Conservation (phyloP, 2,888 invertebrate genomes). For the Heterodera filipjevi region DNA sequence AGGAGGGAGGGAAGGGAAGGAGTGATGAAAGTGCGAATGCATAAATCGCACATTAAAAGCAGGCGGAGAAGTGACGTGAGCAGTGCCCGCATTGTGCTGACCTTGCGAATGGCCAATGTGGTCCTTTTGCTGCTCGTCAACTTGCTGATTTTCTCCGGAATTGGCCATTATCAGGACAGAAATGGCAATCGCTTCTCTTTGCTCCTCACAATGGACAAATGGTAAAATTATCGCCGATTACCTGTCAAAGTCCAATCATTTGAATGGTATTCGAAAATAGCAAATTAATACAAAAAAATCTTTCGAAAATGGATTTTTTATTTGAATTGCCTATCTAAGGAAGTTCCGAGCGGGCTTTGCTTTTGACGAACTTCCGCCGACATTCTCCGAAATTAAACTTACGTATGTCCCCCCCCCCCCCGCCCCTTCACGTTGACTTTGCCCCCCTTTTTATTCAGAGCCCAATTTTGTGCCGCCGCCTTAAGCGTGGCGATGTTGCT, state of each 20-base stretch:
- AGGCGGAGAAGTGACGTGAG: slow-evolving; percentile 55
- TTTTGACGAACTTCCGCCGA: slow-evolving; percentile 47
- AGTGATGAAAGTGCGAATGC: neutral
- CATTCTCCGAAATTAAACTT: slow-evolving; percentile 51
- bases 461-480: slow-evolving; percentile 49
- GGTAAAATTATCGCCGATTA: too few species aligned
- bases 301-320: too few species aligned
- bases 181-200: slow-evolving; percentile 46
- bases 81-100: slow-evolving; percentile 58
- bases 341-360: slow-evolving; percentile 41
- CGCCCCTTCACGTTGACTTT: neutral
- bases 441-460: slow-evolving; percentile 37
- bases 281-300: too few species aligned
- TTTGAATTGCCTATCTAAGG: slow-evolving; percentile 15
- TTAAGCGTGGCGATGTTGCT: slow-evolving; percentile 45
- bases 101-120: slow-evolving; percentile 60
- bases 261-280: too few species aligned
- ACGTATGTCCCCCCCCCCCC: neutral
- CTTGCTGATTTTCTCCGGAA: slow-evolving; percentile 57
- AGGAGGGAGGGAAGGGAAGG: neutral
- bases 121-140: slow-evolving; percentile 58
- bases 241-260: too few species aligned
- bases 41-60: neutral
- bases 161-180: slow-evolving; percentile 58
- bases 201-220: slow-evolving; percentile 59